phyloP scores from a whole-genome alignment of 2,113 vertebrate species.

The Neogale vison region DNA sequence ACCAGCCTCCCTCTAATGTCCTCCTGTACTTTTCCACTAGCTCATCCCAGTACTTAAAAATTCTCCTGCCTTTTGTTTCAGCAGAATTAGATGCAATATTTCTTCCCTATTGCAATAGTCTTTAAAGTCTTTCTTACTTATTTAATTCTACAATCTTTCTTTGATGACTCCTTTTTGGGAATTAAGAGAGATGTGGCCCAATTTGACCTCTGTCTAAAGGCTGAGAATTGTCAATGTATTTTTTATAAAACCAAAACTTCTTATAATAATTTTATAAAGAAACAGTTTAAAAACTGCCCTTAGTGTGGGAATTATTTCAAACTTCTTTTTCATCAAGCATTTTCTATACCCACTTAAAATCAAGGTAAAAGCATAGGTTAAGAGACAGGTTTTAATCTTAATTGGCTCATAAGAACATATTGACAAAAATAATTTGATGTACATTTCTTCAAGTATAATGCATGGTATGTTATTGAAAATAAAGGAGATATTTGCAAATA shows the following conservation, averaged over 20 bases:
- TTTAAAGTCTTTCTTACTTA: background rate
- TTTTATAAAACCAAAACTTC: background rate
- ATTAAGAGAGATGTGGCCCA: background rate
- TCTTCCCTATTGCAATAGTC: background rate
- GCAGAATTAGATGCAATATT: background rate
- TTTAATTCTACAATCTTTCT: background rate
- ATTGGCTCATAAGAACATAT: background rate
- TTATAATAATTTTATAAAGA: background rate
- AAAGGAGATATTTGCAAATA: background rate
- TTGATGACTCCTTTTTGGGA: background rate
- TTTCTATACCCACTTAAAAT: background rate
- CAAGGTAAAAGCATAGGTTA: background rate
- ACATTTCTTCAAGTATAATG: background rate
- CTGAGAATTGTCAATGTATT: background rate
- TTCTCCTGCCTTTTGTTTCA: background rate
- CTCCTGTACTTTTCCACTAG: background rate
- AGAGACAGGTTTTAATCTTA: background rate
- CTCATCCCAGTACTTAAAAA: background rate
- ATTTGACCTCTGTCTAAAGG: background rate
- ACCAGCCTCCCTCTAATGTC: background rate
- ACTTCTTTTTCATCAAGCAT: background rate
- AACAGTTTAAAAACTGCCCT: background rate
- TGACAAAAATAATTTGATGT: background rate
- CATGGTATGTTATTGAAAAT: background rate
- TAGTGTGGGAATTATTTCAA: background rate